Evolutionary conservation across 1,140 invertebrate species (phyloP).

Genomic region (Vanessa tameamea): DNA sequence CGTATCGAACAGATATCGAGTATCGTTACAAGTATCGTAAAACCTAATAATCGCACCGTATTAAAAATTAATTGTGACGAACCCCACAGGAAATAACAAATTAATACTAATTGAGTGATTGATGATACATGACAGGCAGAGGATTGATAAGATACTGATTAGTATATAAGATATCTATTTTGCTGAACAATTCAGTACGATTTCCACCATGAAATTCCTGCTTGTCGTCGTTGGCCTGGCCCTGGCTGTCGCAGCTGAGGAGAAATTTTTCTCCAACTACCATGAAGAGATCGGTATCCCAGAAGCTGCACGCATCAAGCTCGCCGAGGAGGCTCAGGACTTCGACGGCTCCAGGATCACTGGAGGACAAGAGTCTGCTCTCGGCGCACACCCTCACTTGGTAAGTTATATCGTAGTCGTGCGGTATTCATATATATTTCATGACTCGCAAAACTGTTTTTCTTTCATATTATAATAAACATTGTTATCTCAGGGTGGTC

Average conservation of each 20-base stretch:
- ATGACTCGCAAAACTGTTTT: no score
- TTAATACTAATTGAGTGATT: background rate
- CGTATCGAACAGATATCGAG: no score
- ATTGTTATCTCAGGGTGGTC: slow-evolving; percentile 18
- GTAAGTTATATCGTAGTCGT: background rate
- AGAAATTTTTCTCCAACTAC: slow-evolving; percentile 19
- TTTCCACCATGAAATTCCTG: slow-evolving; percentile 22
- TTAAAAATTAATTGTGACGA: no score
- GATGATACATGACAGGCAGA: no score
- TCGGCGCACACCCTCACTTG: slow-evolving; percentile 10
- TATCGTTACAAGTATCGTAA: no score
- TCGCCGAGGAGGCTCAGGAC: slow-evolving; percentile 16
- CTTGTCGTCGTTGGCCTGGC: slow-evolving; percentile 10
- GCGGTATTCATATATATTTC: no score
- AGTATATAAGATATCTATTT: background rate
- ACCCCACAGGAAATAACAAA: no score
- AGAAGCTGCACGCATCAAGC: slow-evolving; percentile 21
- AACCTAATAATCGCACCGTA: no score
- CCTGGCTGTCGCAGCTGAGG: slow-evolving; percentile 14
- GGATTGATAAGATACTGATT: background rate
- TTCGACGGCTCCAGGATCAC: slow-evolving; percentile 27
- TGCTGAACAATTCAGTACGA: background rate
- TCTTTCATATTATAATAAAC: no score
- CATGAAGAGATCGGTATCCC: slow-evolving; percentile 22
- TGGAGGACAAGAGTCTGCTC: background rate